Conservation (phyloP, 2,797 vertebrate species). For the Gallinago stenura region DNA sequence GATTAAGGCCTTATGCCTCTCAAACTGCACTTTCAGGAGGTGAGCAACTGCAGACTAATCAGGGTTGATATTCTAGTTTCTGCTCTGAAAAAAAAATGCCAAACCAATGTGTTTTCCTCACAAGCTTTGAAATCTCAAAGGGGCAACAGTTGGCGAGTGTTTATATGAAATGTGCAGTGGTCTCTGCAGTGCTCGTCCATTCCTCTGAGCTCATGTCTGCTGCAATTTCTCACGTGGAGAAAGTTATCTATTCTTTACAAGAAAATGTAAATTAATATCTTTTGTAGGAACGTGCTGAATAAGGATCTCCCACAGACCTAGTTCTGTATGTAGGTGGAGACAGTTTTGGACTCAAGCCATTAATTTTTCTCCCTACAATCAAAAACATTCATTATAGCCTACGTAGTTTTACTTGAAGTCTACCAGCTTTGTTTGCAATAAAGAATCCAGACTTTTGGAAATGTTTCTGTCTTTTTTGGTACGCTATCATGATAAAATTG, state of each 20-base stretch:
- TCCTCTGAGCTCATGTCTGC: not conserved
- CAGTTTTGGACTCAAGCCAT: constrained; percentile 19
- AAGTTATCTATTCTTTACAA: constrained; percentile 31
- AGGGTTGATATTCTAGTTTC: not conserved
- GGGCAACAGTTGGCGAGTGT: not conserved
- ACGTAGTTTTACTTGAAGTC: constrained; percentile 15
- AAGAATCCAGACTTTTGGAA: constrained; percentile 1
- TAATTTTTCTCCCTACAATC: constrained; percentile 48
- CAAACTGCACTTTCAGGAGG: not conserved
- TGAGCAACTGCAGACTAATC: not conserved
- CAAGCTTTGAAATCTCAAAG: not conserved
- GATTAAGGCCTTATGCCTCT: not conserved
- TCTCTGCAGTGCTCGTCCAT: not conserved
- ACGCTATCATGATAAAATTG: not conserved
- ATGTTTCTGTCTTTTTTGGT: not conserved
- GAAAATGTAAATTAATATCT: constrained; percentile 32
- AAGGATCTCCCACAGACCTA: constrained; percentile 38
- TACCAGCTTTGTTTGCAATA: constrained; percentile 12
- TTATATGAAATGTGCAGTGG: not conserved
- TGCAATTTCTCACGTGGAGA: constrained; percentile 13
- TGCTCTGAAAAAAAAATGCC: not conserved
- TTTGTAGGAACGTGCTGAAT: constrained; percentile 15
- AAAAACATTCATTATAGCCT: constrained; percentile 39
- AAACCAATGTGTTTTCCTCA: not conserved
- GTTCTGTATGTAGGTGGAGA: constrained; percentile 40